Evolutionary conservation across 2,888 invertebrate species (phyloP).

Genomic region (Lordiphosa andalusiaca): DNA sequence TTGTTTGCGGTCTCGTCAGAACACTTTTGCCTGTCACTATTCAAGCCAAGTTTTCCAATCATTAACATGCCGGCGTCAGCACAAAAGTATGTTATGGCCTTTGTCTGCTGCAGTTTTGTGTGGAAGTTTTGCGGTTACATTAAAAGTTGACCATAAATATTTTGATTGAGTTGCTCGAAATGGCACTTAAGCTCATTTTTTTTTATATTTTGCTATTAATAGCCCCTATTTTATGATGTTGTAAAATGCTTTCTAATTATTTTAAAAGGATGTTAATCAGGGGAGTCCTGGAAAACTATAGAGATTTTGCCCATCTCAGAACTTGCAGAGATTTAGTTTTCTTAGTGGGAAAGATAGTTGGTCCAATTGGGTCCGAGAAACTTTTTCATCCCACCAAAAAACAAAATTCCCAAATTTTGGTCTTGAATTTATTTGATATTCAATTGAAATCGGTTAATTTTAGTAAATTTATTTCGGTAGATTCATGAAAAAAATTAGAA

Average conservation of each 20-base stretch:
- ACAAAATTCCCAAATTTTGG: too few relatives aligned
- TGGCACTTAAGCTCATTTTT: conserved; percentile 6
- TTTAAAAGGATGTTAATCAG: conserved; percentile 5
- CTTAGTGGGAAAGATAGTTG: too few relatives aligned
- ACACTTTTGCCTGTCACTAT: conserved; percentile 15
- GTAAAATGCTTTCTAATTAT: conserved; percentile 43
- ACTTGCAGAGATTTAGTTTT: too few relatives aligned
- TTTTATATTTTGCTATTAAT: conserved; percentile 19
- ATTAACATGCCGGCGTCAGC: conserved; percentile 49
- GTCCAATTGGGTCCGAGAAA: too few relatives aligned
- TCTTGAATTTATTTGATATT: too few relatives aligned
- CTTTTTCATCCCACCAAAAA: too few relatives aligned
- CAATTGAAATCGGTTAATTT: too few relatives aligned
- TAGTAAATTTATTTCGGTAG: too few relatives aligned
- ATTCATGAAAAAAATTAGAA: too few relatives aligned
- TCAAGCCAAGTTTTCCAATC: conserved; percentile 41
- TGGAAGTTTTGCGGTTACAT: conserved; percentile 30
- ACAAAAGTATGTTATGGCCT: conserved; percentile 31
- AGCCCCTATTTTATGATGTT: conserved; percentile 45
- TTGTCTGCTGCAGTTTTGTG: conserved; percentile 14
- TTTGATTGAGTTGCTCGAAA: conserved; percentile 19
- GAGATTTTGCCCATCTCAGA: too few relatives aligned
- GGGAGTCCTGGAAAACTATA: too few relatives aligned
- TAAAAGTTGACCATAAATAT: conserved; percentile 33
- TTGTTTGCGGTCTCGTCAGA: conserved; percentile 45